Percentiles rank a stretch among this genome's conserved stretches.
Conservation (phyloP, 2,888 invertebrate genomes). For the Habrosyne pyritoides region DNA sequence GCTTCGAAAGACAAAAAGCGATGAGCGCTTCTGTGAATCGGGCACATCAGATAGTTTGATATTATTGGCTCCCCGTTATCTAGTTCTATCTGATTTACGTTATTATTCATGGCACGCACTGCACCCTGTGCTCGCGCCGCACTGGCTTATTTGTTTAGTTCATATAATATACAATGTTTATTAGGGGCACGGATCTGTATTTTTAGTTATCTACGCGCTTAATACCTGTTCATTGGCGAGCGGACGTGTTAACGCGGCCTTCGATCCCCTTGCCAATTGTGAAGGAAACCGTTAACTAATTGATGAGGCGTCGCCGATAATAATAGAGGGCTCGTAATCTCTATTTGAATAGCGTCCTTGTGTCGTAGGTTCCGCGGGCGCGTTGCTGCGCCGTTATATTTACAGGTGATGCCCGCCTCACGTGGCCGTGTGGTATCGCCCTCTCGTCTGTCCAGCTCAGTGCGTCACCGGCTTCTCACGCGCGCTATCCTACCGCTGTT, state of each 20-base stretch:
- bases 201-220: constrained; percentile 44
- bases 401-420: constrained; percentile 68
- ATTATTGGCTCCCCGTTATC: constrained; percentile 7
- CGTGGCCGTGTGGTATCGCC: constrained; percentile 53
- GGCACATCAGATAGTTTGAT: constrained; percentile 22
- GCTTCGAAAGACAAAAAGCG: constrained; percentile 46
- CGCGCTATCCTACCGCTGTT: constrained; percentile 53
- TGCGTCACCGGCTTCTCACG: constrained; percentile 61
- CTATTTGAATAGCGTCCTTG: constrained; percentile 53
- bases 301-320: constrained; percentile 58
- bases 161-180: not conserved
- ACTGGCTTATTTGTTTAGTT: not conserved
- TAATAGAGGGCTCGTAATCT: constrained; percentile 55
- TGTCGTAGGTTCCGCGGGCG: constrained; percentile 28
- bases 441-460: constrained; percentile 48
- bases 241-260: constrained; percentile 44
- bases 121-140: not conserved
- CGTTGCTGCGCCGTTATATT: constrained; percentile 51
- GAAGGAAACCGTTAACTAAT: constrained; percentile 63
- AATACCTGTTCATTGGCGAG: constrained; percentile 57
- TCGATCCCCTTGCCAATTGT: constrained; percentile 59
- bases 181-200: constrained; percentile 30
- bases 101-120: constrained; percentile 9
- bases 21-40: constrained; percentile 27
- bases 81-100: constrained; percentile 21